These are phyloP conservation scores for Procambarus clarkii DNA, from an alignment of 1,140 invertebrate genomes.

Conservation along the genomic window DNA sequence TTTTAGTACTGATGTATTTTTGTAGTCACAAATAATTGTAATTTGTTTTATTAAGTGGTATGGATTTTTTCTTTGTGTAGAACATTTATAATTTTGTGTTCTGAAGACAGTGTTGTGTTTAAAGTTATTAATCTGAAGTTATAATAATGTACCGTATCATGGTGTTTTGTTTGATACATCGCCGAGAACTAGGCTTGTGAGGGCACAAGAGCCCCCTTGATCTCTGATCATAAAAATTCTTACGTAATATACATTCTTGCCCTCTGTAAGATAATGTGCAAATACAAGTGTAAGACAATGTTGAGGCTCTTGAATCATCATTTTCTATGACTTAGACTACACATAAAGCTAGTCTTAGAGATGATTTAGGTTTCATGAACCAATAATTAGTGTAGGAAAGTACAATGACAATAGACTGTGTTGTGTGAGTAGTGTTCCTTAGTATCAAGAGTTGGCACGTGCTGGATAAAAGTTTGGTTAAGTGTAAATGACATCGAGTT, in stretches of 20 bases:
- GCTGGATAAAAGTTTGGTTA: no score
- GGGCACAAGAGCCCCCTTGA: no score
- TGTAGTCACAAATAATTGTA: neutral
- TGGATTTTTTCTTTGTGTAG: neutral
- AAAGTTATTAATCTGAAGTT: neutral
- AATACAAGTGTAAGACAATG: neutral
- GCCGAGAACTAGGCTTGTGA: no score
- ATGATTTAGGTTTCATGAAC: neutral
- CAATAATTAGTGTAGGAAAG: no score
- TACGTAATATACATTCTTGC: neutral
- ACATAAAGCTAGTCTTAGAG: neutral
- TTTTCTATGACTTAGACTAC: neutral
- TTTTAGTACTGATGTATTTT: neutral
- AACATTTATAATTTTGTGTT: neutral
- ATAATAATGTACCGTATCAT: no score
- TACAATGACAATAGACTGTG: no score
- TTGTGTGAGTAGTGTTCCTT: no score
- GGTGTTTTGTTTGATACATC: no score
- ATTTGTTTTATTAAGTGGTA: neutral
- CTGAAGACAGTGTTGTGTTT: neutral
- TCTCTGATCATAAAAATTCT: no score
- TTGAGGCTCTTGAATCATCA: neutral
- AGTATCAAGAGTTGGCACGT: no score
- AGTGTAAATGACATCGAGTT: no score
- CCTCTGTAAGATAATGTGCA: neutral